phyloP scores from a whole-genome alignment of 2,888 invertebrate genomes.

The Sepiola atlantica region DNA sequence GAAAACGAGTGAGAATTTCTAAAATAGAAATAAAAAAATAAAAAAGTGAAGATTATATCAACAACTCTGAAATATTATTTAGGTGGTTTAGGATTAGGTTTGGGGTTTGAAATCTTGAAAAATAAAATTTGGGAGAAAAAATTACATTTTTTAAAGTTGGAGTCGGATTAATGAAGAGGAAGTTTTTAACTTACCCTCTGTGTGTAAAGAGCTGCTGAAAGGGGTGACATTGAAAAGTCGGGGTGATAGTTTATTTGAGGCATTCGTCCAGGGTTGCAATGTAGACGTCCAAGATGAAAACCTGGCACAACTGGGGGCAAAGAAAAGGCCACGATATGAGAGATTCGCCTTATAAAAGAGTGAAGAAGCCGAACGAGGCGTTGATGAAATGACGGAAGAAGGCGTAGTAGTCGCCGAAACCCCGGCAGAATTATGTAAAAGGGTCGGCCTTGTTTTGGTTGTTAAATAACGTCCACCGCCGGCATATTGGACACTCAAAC shows the following conservation, averaged over 20 bases:
- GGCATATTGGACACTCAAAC: not conserved
- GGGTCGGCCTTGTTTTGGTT: not conserved
- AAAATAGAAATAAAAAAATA: no score
- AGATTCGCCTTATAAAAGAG: not conserved
- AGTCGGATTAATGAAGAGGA: no score
- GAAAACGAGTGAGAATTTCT: no score
- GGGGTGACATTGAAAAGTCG: constrained; percentile 45
- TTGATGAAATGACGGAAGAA: constrained; percentile 8
- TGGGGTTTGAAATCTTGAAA: no score
- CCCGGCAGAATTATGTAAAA: not conserved
- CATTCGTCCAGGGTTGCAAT: constrained; percentile 21
- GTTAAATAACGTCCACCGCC: not conserved
- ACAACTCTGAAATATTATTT: no score
- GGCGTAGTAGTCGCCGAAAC: not conserved
- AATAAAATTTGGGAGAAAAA: no score
- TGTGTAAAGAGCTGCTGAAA: not conserved
- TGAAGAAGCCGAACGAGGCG: not conserved
- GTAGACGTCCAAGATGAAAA: not conserved
- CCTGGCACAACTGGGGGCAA: not conserved
- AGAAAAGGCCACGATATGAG: not conserved
- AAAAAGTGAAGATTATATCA: no score
- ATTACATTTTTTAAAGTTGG: no score
- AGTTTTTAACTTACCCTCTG: constrained; percentile 34
- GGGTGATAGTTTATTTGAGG: constrained; percentile 34
- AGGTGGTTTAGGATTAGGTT: no score